These are phyloP conservation scores for Pantelozetes paolii DNA, from an alignment of 2,888 invertebrate species.

Conservation along the genomic window DNA sequence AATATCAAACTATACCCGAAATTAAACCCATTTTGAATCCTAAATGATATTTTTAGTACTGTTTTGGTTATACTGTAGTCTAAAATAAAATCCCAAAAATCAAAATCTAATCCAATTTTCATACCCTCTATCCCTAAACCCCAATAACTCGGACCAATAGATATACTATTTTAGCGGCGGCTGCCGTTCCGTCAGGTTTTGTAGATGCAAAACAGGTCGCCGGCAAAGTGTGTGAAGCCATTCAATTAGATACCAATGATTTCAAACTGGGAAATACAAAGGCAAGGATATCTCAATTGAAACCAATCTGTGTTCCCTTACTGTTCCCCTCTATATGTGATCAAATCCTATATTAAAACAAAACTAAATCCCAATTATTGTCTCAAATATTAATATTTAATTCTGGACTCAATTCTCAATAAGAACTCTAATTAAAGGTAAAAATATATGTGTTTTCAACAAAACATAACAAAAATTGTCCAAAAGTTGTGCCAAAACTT, in stretches of 20 bases:
- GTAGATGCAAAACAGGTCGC: slow-evolving; percentile 65
- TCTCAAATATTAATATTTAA: background rate
- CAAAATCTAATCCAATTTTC: no score
- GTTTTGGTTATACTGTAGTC: no score
- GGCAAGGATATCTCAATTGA: background rate
- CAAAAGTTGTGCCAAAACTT: background rate
- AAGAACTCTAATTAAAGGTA: background rate
- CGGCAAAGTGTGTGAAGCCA: slow-evolving; percentile 76
- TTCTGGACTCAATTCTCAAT: background rate
- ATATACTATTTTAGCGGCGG: slow-evolving; percentile 99
- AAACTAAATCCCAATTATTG: background rate
- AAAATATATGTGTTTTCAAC: background rate
- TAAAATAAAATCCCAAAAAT: no score
- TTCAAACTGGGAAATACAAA: slow-evolving; percentile 61
- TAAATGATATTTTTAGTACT: no score
- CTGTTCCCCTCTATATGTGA: slow-evolving; percentile 5
- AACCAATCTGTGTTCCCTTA: background rate
- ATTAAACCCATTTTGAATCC: no score
- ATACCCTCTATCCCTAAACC: no score
- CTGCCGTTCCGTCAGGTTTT: slow-evolving; percentile 59
- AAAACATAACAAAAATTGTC: background rate
- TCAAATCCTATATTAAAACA: background rate
- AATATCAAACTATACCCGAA: no score
- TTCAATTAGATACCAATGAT: slow-evolving; percentile 83
- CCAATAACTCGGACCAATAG: slow-evolving; percentile 55